Evolutionary conservation across 1,140 invertebrate genomes (phyloP).

Genomic region (Ladona fulva): DNA sequence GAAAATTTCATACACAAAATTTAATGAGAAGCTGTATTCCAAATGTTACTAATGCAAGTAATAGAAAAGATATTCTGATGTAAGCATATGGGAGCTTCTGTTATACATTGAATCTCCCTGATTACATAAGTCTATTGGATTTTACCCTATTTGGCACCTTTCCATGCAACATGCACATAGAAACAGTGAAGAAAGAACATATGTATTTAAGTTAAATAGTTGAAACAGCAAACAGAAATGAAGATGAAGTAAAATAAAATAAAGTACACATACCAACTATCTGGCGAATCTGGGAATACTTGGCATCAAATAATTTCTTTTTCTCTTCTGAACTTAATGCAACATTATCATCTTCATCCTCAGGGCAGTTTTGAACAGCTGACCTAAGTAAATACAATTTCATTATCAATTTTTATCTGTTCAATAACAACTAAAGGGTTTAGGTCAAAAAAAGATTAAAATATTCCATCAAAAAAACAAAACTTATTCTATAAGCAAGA

Average conservation of each 20-base stretch:
- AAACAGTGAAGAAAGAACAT: conserved; percentile 14
- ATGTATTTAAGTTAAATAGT: neutral
- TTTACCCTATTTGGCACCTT: conserved; percentile 9
- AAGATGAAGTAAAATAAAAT: neutral
- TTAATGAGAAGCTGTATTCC: no score
- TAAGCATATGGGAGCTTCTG: no score
- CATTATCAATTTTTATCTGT: neutral
- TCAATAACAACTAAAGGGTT: neutral
- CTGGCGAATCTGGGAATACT: conserved; percentile 59
- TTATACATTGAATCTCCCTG: no score
- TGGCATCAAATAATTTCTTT: conserved; percentile 56
- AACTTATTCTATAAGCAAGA: neutral
- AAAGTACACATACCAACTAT: conserved; percentile 49
- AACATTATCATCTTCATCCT: conserved; percentile 42
- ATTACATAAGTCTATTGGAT: neutral
- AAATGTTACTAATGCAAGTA: no score
- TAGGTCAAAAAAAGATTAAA: neutral
- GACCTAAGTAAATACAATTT: conserved; percentile 33
- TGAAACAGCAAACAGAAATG: conserved; percentile 14
- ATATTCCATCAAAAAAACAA: neutral
- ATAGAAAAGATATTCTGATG: no score
- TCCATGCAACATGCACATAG: neutral
- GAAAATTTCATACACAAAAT: no score
- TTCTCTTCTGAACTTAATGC: conserved; percentile 60
- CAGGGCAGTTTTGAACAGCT: conserved; percentile 60